A percentile compares a stretch with the other conserved stretches of the same genome.
phyloP scores from a whole-genome alignment of 2,888 invertebrate genomes.

The Arrhopalites spinosus region DNA sequence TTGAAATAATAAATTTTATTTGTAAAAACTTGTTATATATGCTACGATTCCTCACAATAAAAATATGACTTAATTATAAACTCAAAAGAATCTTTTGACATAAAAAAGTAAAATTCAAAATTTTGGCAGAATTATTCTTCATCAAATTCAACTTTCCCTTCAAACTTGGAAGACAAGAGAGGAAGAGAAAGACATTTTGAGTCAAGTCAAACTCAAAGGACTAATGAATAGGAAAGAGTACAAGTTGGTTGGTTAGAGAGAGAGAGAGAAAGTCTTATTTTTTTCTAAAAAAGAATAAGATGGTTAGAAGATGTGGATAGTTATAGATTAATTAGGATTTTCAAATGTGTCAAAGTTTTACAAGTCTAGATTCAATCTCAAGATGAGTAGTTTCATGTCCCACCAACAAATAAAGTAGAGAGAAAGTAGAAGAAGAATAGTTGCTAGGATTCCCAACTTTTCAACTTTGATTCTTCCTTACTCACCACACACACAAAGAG shows the following conservation, averaged over 20 bases:
- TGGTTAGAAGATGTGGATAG: conserved; percentile 9
- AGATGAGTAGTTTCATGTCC: neutral
- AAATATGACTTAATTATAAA: too few species aligned
- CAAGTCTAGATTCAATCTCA: conserved; percentile 5
- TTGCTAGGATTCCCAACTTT: neutral
- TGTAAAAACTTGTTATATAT: too few species aligned
- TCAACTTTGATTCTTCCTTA: too few species aligned
- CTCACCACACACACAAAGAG: too few species aligned
- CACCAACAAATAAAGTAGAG: neutral
- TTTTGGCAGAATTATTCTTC: too few species aligned
- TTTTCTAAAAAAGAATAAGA: too few species aligned
- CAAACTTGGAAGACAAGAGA: neutral
- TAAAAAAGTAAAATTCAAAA: too few species aligned
- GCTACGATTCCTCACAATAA: too few species aligned
- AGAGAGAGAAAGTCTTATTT: too few species aligned
- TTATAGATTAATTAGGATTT: conserved; percentile 20
- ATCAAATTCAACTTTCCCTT: too few species aligned
- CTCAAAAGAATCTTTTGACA: too few species aligned
- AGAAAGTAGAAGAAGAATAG: conserved; percentile 1
- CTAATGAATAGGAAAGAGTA: conserved; percentile 9
- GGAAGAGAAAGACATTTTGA: neutral
- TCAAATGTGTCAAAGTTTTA: conserved; percentile 17
- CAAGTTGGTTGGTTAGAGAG: neutral
- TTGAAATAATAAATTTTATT: too few species aligned
- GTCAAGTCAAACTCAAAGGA: neutral